A percentile compares a stretch with the other conserved stretches of the same genome.
Conservation (phyloP, 2,888 invertebrate species). For the Dinocampus coccinellae region DNA sequence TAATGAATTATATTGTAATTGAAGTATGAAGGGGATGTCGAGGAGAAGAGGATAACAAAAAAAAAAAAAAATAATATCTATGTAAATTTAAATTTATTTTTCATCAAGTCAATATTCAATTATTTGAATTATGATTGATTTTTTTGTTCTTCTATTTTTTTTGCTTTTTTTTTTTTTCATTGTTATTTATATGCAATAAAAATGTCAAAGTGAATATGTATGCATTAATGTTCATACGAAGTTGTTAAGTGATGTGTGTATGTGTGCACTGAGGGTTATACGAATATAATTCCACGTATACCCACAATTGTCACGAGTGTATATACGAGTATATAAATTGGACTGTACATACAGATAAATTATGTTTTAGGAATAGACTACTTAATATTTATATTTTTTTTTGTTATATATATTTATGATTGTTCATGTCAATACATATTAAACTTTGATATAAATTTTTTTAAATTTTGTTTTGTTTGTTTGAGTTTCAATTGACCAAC, state of each 20-base stretch:
- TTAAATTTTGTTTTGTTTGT: background rate
- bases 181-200: no score
- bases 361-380: background rate
- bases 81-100: no score
- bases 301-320: background rate
- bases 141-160: no score
- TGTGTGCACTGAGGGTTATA: background rate
- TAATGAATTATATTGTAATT: no score
- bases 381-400: background rate
- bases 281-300: background rate
- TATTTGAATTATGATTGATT: no score
- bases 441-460: background rate
- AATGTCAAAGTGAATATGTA: no score
- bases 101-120: no score
- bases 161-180: no score
- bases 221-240: background rate
- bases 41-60: no score
- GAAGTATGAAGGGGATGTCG: no score
- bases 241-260: background rate
- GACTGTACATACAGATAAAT: background rate
- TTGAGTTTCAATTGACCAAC: no score
- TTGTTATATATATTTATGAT: background rate
- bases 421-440: background rate
- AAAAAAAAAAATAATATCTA: no score
- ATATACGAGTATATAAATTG: background rate